Evolutionary conservation across 1,140 invertebrate species (phyloP), one percentile per base, ranked within the genome.

Genomic region (Meloidogyne chitwoodi): DNA sequence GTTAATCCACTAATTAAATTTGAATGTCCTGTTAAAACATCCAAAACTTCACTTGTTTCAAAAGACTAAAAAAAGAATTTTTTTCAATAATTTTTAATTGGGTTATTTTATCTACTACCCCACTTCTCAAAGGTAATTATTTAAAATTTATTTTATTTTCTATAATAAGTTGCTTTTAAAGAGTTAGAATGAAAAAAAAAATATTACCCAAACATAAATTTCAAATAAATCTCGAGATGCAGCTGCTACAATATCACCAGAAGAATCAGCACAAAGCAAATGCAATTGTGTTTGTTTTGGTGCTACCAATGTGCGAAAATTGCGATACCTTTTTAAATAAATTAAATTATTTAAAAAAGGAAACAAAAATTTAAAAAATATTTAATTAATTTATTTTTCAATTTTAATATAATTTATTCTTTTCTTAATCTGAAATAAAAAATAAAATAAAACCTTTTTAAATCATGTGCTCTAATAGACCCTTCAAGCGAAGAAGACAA

Each of bases 141-240:
- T n/a, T n/a, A n/a, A n/a, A n/a, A n/a, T n/a, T n/a, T n/a, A n/a
- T n/a, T n/a, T n/a, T n/a, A n/a, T n/a, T n/a, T n/a, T n/a, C n/a
- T n/a, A n/a, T n/a, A n/a, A n/a, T n/a, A n/a, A n/a, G n/a, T n/a
- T n/a, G n/a, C n/a, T n/a, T n/a, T n/a, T n/a, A n/a, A n/a, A n/a
- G n/a, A n/a, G n/a, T n/a, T n/a, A n/a, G n/a, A n/a, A n/a, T n/a
- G n/a, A n/a, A n/a, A n/a, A n/a, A n/a, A n/a, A n/a, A n/a, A n/a
- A n/a, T n/a, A n/a, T 82, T 73, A 31, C 81, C 81, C 83, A 82
- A 26, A 83, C 75, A 68, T 77, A 82, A 64, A 82, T 70, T 65
- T 82, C 74, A 62, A 82, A 82, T 14, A 44, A 22, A 14, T 82
- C 79, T 44, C 34, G 12, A 19, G 81, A 77, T 26, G 75, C 48